Evolutionary conservation across 2,113 vertebrate genomes (phyloP), one percentile per base, ranked within the genome.

Genomic region (Cyprinus carpio): DNA sequence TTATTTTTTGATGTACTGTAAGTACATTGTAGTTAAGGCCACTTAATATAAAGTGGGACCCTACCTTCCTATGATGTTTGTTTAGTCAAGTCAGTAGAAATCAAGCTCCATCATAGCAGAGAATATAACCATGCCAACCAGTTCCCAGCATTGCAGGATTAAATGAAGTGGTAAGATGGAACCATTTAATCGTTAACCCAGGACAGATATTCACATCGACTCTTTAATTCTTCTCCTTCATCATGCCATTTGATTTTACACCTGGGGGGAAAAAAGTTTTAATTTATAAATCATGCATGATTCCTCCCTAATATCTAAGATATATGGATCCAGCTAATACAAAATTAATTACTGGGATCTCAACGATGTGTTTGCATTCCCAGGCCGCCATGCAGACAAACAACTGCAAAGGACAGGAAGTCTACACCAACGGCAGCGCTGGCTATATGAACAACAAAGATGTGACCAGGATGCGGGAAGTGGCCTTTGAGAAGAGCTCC

Each of bases 401-500:
- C 31, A 92, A 95, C 0, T 79, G 89, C 15, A 82, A 95, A 74
- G 95, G 94, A 0, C 96, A 97, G 60, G 97, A 98, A 18, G 91
- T 96, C 72, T 96, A 94, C 29, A 94, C 94, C 90, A 98, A 99
- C 0, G 98, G 96, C 11, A 96, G 94, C 72, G 91, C 95, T 2
- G 89, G 75, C 54, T 90, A 92, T 54, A 88, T 92, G 77, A 93
- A 89, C 0, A 69, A 94, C 34, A 92, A 95, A 1, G 97, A 97
- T 31, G 46, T 94, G 80, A 93, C 89, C 85, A 97, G 91, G 92
- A 96, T 98, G 83, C 96, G 95, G 20, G 95, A 98, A 75, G 93
- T 99, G 65, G 96, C 94, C 82, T 98, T 99, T 9, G 96, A 99
- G 92, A 99, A 98, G 90, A 94, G 93, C 90, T 93, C 95, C 0